Evolutionary conservation across 2,797 vertebrate species (phyloP), one percentile per base, ranked within the genome.

Genomic region (Heterohyrax brucei): DNA sequence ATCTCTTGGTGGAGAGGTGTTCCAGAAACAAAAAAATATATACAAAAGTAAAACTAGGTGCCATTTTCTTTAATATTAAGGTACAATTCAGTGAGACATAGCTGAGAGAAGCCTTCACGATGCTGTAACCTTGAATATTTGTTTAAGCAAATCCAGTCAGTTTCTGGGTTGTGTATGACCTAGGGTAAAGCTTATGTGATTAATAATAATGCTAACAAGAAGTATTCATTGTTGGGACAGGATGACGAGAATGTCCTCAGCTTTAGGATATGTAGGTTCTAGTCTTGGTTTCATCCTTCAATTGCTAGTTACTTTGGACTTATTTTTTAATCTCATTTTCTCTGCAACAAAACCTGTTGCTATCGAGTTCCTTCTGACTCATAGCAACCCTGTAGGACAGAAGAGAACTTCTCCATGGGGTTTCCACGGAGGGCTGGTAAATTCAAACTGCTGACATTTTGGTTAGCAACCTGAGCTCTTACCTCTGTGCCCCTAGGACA

Each of bases 21-120:
- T 77, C 18, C 4, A 5, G 30, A 10, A 53, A 66, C 21, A 39
- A 22, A 53, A 39, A 39, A 82, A 28, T 2, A n/a, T 61, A 56
- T 77, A 50, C n/a, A 44, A 13, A 81, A 28, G 53, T 89, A 28
- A 89, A 95, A 85, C 84, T 14, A 33, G 22, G 30, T 91, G 62
- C 50, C 14, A 21, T 90, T 96, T 91, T 87, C 62, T 89, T 88
- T 33, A 48, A 22, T 85, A 61, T 19, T 30, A 81, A 26, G 28
- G n/a, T 95, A 59, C 50, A 75, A 22, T 89, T 80, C 30, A 6
- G 28, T 88, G 26, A 85, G 50, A 5, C 10, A 6, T 56, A 10
- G 18, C 46, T 79, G 53, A 76, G 44, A 19, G 56, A 90, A 77
- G 81, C 8, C 50, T 46, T 80, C 80, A 26, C 26, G 21, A 61